Evolutionary conservation across 2,888 invertebrate species (phyloP).

Genomic region (Diarsia mendica): DNA sequence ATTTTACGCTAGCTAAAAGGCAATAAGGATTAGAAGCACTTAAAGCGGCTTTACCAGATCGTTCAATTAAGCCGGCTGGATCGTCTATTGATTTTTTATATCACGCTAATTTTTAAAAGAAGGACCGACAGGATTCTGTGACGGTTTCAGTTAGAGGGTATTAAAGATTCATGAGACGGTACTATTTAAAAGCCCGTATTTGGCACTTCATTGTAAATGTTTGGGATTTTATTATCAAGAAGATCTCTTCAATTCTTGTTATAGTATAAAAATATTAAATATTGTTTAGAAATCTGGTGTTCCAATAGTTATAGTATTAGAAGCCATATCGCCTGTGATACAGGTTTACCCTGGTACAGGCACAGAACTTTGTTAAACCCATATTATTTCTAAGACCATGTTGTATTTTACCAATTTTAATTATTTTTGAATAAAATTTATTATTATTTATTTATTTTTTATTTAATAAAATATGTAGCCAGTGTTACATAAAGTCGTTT

Average conservation of each 20-base stretch:
- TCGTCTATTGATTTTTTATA: conserved; percentile 69
- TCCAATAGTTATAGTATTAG: no score
- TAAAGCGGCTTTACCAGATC: conserved; percentile 67
- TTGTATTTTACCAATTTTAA: no score
- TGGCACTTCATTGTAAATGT: neutral
- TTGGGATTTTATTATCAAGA: neutral
- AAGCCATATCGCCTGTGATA: no score
- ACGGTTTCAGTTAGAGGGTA: neutral
- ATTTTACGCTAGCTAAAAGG: conserved; percentile 74
- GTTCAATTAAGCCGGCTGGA: conserved; percentile 68
- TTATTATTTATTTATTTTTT: no score
- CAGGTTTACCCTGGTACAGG: no score
- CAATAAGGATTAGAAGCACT: conserved; percentile 74
- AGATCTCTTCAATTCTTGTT: no score
- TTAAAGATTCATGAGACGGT: conserved; percentile 12
- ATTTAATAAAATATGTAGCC: neutral
- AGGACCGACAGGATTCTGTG: neutral
- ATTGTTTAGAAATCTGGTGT: no score
- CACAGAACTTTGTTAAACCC: no score
- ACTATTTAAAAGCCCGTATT: conserved; percentile 4
- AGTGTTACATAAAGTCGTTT: neutral
- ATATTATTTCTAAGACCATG: no score
- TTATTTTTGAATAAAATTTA: no score
- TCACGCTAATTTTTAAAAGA: conserved; percentile 41
- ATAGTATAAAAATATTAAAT: no score